These are phyloP conservation scores for Planiliza haematocheilus DNA, from an alignment of 2,113 vertebrate species.

Conservation along the genomic window DNA sequence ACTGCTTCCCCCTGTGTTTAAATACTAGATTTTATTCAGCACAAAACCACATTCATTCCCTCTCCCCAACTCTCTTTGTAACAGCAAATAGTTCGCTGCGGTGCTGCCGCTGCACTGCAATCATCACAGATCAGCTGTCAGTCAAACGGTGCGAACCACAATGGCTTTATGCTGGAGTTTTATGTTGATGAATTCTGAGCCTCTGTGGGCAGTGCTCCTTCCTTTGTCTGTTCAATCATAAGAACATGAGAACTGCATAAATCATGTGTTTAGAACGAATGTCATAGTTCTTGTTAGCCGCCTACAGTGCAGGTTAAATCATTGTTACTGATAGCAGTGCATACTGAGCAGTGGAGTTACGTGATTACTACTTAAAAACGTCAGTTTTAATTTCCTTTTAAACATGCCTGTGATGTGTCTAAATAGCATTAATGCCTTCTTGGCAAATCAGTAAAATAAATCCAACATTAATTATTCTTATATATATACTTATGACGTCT, in stretches of 20 bases:
- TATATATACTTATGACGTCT: constrained; percentile 7
- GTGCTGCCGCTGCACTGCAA: not conserved
- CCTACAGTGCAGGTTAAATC: not conserved
- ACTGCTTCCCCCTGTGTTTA: constrained; percentile 1
- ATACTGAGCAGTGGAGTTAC: not conserved
- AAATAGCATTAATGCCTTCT: not conserved
- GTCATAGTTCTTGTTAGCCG: not conserved
- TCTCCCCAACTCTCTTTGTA: constrained; percentile 1
- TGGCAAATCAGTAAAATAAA: not conserved
- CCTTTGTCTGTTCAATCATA: constrained; percentile 11
- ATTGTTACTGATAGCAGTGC: not conserved
- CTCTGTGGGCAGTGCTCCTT: not conserved
- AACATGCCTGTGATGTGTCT: not conserved
- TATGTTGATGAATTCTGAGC: not conserved
- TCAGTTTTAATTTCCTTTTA: no score
- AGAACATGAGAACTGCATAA: not conserved
- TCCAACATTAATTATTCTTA: constrained; percentile 1
- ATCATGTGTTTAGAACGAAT: not conserved
- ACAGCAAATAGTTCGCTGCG: constrained; percentile 2
- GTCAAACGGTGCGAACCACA: constrained; percentile 18
- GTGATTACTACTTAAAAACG: constrained; percentile 10
- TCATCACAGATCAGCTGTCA: constrained; percentile 28
- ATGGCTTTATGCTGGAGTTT: constrained; percentile 24
- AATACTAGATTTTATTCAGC: not conserved
- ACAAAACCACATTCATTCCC: not conserved